phyloP scores from a whole-genome alignment of 2,888 invertebrate species.

The Tubulanus polymorphus region DNA sequence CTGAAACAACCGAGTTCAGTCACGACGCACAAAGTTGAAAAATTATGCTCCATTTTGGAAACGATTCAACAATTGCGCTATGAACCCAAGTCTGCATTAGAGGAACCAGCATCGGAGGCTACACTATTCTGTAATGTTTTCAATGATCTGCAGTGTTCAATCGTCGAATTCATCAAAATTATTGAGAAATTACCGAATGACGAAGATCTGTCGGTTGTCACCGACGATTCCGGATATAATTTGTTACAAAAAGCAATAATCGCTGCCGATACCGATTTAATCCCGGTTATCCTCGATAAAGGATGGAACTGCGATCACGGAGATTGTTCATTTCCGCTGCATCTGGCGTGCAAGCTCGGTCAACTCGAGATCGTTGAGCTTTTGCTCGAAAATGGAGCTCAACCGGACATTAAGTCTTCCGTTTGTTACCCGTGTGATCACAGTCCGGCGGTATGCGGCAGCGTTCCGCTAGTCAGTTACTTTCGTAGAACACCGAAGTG shows the following conservation, averaged over 20 bases:
- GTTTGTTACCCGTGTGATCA: constrained; percentile 74
- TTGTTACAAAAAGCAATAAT: constrained; percentile 71
- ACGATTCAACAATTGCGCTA: no score
- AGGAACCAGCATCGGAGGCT: not conserved
- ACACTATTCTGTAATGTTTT: not conserved
- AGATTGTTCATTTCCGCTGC: constrained; percentile 71
- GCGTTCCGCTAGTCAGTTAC: constrained; percentile 33
- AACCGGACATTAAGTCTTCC: constrained; percentile 65
- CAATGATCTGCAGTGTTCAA: not conserved
- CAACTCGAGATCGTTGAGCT: constrained; percentile 67
- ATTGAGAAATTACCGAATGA: constrained; percentile 23
- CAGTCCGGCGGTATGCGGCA: constrained; percentile 38
- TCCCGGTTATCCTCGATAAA: constrained; percentile 44
- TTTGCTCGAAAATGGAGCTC: constrained; percentile 66
- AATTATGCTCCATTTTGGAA: not conserved
- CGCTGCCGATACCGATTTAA: constrained; percentile 67
- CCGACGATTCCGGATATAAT: constrained; percentile 67
- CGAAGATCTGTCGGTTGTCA: constrained; percentile 32
- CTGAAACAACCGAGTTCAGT: not conserved
- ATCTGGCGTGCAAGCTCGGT: constrained; percentile 71
- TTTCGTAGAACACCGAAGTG: constrained; percentile 44
- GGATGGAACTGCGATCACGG: constrained; percentile 67
- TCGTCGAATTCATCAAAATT: constrained; percentile 16
- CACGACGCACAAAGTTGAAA: not conserved
- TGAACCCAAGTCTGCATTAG: not conserved